These are phyloP conservation scores for Martes martes DNA, from an alignment of 2,113 vertebrate genomes.

Conservation along the genomic window DNA sequence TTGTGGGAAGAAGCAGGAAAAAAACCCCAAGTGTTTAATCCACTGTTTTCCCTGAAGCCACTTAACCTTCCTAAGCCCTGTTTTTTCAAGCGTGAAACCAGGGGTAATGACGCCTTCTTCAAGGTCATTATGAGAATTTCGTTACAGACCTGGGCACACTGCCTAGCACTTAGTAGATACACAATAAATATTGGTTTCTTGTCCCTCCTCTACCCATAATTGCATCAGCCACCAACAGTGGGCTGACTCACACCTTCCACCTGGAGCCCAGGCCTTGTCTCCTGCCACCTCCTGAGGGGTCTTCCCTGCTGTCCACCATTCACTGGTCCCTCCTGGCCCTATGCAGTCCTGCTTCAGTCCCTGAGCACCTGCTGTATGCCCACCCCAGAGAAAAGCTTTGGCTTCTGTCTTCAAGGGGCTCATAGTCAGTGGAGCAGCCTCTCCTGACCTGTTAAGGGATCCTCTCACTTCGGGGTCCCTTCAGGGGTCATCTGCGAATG, in stretches of 20 bases:
- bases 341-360: background rate
- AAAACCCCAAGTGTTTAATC: background rate
- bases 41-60: background rate
- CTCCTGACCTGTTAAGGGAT: background rate
- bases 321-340: background rate
- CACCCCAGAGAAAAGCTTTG: background rate
- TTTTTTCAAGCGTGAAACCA: background rate
- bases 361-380: background rate
- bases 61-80: background rate
- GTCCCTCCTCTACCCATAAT: background rate
- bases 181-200: background rate
- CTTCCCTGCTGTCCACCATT: background rate
- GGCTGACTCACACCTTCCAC: background rate
- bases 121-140: conserved; percentile 30
- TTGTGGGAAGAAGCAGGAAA: background rate
- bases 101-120: background rate
- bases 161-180: background rate
- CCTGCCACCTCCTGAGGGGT: background rate
- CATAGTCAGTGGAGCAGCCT: background rate
- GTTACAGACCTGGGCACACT: conserved; percentile 19
- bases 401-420: background rate
- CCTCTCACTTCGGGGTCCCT: background rate
- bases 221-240: background rate
- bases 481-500: background rate
- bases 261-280: background rate